Evolutionary conservation across 2,797 vertebrate genomes (phyloP).

Genomic region (Sebastes alutus): DNA sequence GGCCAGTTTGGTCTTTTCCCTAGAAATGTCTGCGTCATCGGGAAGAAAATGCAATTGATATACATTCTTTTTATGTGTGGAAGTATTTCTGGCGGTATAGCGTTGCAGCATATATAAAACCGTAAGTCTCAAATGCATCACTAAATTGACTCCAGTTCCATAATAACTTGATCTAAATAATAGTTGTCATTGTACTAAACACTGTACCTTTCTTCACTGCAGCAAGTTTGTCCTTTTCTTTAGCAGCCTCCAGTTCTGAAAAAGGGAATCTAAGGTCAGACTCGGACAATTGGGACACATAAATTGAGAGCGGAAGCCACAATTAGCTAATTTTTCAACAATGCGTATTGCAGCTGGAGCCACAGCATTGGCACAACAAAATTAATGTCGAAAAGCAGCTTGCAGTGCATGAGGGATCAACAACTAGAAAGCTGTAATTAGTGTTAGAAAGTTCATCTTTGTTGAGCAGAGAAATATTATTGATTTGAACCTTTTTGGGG

Average conservation of each 20-base stretch:
- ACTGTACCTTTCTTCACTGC: slow-evolving; percentile 59
- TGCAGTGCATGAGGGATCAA: neutral
- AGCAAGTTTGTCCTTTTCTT: slow-evolving; percentile 50
- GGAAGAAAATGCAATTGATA: slow-evolving; percentile 32
- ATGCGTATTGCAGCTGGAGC: neutral
- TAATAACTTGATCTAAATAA: neutral
- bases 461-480: neutral
- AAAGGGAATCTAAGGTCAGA: slow-evolving; percentile 6
- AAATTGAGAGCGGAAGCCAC: neutral
- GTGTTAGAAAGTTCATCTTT: neutral
- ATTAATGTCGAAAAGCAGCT: neutral
- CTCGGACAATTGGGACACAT: neutral
- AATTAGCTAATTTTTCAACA: neutral
- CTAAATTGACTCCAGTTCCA: neutral
- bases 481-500: neutral
- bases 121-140: neutral
- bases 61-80: neutral
- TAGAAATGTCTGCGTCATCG: slow-evolving; percentile 30
- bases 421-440: neutral
- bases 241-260: slow-evolving; percentile 46
- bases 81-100: neutral
- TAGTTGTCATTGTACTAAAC: neutral
- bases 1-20: slow-evolving; percentile 39
- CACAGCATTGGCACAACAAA: neutral
- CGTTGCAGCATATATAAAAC: neutral